Evolutionary conservation across 2,888 invertebrate species (phyloP).

Genomic region (Pandemis heparana): DNA sequence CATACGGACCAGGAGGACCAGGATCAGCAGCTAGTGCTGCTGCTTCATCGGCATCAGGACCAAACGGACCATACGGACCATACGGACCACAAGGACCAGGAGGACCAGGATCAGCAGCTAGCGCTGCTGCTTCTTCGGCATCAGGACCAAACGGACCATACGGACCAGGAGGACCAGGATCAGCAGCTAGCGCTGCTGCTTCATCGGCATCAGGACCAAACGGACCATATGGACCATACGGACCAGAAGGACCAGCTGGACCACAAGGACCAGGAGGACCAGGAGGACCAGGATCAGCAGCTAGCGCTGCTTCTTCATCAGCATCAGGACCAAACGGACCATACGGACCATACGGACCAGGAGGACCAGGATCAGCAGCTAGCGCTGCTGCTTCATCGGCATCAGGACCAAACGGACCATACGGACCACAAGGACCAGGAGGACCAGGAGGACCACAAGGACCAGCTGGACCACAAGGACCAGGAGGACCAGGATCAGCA

Average conservation of each 20-base stretch:
- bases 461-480: constrained; percentile 13
- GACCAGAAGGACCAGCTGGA: constrained; percentile 6
- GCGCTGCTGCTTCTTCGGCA: too few species aligned
- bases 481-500: constrained; percentile 1
- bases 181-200: too few species aligned
- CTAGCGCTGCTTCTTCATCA: too few species aligned
- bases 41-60: too few species aligned
- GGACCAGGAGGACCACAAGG: constrained; percentile 15
- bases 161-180: constrained; percentile 6
- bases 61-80: constrained; percentile 8
- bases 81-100: constrained; percentile 23
- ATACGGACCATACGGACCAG: neutral
- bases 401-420: neutral
- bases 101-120: constrained; percentile 11
- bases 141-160: constrained; percentile 6
- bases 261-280: constrained; percentile 17
- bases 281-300: neutral
- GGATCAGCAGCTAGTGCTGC: constrained; percentile 5
- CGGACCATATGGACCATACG: constrained; percentile 3
- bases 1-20: constrained; percentile 11
- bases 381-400: neutral
- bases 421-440: constrained; percentile 16
- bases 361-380: constrained; percentile 8
- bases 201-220: constrained; percentile 6
- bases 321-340: neutral